Conservation (phyloP, 2,113 vertebrate genomes). For the Arizona elegans region DNA sequence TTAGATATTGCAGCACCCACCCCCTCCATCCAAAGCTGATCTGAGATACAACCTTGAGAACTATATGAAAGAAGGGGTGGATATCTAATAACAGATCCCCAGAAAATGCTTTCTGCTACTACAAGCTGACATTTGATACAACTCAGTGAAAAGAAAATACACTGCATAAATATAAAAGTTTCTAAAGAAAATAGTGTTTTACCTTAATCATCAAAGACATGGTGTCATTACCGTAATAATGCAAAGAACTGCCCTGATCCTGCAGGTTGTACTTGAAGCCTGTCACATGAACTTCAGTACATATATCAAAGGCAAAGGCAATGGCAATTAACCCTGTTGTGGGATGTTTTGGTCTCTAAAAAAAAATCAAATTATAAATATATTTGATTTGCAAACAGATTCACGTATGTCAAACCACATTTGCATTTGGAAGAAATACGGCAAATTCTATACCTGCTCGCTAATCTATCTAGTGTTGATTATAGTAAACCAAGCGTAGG, state of each 20-base stretch:
- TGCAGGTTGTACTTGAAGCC: constrained; percentile 77
- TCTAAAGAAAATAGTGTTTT: constrained; percentile 33
- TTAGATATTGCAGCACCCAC: neutral
- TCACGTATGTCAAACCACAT: neutral
- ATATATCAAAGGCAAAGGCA: constrained; percentile 74
- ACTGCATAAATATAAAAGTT: neutral
- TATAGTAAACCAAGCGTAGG: neutral
- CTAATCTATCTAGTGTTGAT: neutral
- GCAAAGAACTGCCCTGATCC: constrained; percentile 71
- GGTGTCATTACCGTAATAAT: constrained; percentile 78
- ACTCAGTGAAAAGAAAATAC: neutral
- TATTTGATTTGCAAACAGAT: neutral
- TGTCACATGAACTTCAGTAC: constrained; percentile 77
- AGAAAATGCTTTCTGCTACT: neutral
- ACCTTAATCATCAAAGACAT: constrained; percentile 81
- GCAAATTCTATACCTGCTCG: neutral
- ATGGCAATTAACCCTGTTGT: constrained; percentile 81
- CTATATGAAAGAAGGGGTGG: neutral
- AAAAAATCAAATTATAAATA: constrained; percentile 26
- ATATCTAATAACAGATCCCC: neutral
- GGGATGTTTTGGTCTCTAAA: constrained; percentile 78
- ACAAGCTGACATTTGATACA: neutral
- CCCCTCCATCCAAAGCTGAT: neutral
- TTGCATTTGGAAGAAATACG: neutral
- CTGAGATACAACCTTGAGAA: neutral